Evolutionary conservation across 2,113 vertebrate genomes (phyloP).

Genomic region (Nansenia antarctica): DNA sequence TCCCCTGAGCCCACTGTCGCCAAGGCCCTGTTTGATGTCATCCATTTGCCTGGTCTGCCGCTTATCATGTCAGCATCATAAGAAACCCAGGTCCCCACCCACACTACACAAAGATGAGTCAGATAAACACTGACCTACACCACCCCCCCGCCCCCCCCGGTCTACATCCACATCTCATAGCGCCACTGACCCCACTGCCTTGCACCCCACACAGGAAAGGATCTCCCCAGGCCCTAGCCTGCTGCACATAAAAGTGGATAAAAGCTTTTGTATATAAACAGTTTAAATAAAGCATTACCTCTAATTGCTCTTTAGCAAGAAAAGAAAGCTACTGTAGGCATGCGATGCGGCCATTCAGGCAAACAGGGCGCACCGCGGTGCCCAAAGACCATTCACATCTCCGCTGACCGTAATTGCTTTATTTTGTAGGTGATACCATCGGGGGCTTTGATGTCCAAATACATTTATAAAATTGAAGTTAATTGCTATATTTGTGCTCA

Average conservation of each 20-base stretch:
- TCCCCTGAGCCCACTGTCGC: constrained; percentile 63
- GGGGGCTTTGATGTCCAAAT: constrained; percentile 77
- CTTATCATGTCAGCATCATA: constrained; percentile 65
- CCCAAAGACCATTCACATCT: constrained; percentile 71
- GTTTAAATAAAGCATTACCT: constrained; percentile 80
- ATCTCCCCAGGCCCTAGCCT: constrained; percentile 71
- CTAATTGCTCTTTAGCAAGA: constrained; percentile 77
- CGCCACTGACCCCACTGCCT: constrained; percentile 27
- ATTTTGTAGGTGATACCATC: constrained; percentile 75
- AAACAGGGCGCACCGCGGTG: constrained; percentile 59
- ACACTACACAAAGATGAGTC: constrained; percentile 72
- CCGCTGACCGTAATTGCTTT: constrained; percentile 76
- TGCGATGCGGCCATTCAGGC: constrained; percentile 68
- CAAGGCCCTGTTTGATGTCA: constrained; percentile 62
- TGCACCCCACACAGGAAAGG: constrained; percentile 60
- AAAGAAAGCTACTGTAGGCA: constrained; percentile 75
- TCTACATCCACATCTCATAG: constrained; percentile 2
- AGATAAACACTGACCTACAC: constrained; percentile 61
- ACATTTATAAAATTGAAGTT: constrained; percentile 78
- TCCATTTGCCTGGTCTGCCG: constrained; percentile 64
- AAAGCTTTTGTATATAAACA: constrained; percentile 79
- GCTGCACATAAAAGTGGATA: constrained; percentile 74
- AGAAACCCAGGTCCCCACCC: constrained; percentile 64
- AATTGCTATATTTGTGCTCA: constrained; percentile 79
- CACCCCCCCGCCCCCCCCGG: constrained; percentile 2